These are phyloP conservation scores for Uria lomvia DNA, from an alignment of 2,113 vertebrate genomes.

Conservation along the genomic window DNA sequence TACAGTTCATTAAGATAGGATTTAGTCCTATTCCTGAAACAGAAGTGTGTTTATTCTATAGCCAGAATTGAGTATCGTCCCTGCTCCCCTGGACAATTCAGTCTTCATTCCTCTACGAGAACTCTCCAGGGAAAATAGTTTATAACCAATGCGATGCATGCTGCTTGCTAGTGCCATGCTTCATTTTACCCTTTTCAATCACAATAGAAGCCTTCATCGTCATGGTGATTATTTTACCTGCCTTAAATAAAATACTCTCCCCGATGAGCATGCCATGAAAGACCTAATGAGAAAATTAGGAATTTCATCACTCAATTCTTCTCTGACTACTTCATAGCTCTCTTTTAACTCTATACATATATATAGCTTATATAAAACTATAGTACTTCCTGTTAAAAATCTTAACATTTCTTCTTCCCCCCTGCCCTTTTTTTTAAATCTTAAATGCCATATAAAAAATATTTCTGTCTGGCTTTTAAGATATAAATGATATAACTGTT, in stretches of 20 bases:
- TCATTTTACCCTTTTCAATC: not conserved
- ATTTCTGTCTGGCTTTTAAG: not conserved
- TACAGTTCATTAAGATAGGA: not conserved
- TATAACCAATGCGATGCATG: not conserved
- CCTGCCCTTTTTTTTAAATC: rapidly evolving
- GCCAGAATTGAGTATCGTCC: not conserved
- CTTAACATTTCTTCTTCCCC: not conserved
- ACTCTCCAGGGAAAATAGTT: not conserved
- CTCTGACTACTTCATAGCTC: not conserved
- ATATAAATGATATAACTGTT: not conserved
- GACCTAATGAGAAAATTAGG: not conserved
- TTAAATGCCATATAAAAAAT: not conserved
- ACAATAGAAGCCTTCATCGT: not conserved
- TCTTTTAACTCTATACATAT: not conserved
- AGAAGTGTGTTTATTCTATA: not conserved
- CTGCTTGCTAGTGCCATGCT: not conserved
- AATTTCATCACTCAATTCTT: not conserved
- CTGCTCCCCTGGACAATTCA: not conserved
- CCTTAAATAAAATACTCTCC: not conserved
- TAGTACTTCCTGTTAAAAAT: not conserved
- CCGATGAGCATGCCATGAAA: not conserved
- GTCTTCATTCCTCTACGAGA: not conserved
- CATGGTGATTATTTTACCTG: not conserved
- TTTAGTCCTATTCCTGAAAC: not conserved
- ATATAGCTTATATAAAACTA: not conserved